A percentile compares a stretch with the other conserved stretches of the same genome.
Conservation (phyloP, 2,113 vertebrate species). For the Caloenas nicobarica region DNA sequence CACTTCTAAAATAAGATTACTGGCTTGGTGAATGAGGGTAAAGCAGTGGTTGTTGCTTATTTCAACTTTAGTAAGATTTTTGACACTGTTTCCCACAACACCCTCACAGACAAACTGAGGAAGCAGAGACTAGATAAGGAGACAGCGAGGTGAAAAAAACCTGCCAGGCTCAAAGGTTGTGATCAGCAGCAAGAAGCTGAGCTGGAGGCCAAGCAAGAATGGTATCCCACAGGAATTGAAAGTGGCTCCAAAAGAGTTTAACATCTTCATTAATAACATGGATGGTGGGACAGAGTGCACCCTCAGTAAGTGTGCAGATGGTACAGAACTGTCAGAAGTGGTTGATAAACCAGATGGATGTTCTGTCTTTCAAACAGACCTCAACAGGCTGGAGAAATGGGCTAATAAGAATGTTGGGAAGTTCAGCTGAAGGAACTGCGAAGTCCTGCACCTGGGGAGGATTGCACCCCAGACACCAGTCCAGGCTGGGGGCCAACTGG, state of each 20-base stretch:
- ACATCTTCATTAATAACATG: background rate
- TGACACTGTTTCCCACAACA: background rate
- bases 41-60: background rate
- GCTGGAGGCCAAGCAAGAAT: background rate
- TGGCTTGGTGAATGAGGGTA: background rate
- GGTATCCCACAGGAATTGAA: background rate
- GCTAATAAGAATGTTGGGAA: background rate
- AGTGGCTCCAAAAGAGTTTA: background rate
- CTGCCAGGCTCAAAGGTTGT: background rate
- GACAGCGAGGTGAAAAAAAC: background rate
- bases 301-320: background rate
- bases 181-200: background rate
- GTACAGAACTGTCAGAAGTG: background rate
- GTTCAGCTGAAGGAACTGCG: background rate
- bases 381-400: background rate
- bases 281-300: background rate
- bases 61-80: background rate
- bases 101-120: background rate
- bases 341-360: background rate
- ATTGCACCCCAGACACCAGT: background rate
- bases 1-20: background rate
- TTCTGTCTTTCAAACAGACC: background rate
- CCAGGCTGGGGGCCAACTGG: background rate
- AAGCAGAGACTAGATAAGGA: background rate
- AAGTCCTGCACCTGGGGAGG: rapidly evolving